These are phyloP conservation scores for Oplegnathus fasciatus DNA, from an alignment of 2,113 vertebrate species.

Conservation along the genomic window DNA sequence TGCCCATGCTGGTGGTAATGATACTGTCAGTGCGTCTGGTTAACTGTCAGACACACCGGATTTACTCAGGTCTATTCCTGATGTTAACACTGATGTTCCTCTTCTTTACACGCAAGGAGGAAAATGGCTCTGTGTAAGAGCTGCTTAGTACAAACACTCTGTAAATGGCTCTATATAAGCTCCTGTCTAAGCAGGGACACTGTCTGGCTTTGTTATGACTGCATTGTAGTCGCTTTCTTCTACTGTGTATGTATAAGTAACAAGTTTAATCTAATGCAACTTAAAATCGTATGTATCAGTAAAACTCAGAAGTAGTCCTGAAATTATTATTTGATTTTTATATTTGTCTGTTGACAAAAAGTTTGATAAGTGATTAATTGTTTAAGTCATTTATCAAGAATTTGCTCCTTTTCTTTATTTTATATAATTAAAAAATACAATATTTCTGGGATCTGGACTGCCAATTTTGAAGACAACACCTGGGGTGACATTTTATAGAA, in stretches of 20 bases:
- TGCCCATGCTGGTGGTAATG: constrained; percentile 74
- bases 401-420: not conserved
- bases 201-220: constrained; percentile 38
- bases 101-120: constrained; percentile 72
- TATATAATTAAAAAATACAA: not conserved
- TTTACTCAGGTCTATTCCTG: constrained; percentile 68
- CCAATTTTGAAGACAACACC: no score
- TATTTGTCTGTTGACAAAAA: not conserved
- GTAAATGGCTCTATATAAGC: constrained; percentile 47
- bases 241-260: not conserved
- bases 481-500: not conserved
- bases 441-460: not conserved
- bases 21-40: constrained; percentile 79
- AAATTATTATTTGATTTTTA: not conserved
- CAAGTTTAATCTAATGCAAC: not conserved
- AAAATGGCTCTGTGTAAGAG: constrained; percentile 66
- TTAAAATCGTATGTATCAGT: not conserved
- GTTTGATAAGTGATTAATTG: not conserved
- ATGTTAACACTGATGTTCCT: constrained; percentile 79
- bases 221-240: not conserved
- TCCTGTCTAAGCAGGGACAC: constrained; percentile 51
- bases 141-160: constrained; percentile 69
- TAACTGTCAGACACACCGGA: constrained; percentile 76
- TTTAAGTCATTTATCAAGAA: not conserved
- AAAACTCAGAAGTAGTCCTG: not conserved